Evolutionary conservation across 2,888 invertebrate genomes (phyloP).

Genomic region (Apomyelois bistriatella): DNA sequence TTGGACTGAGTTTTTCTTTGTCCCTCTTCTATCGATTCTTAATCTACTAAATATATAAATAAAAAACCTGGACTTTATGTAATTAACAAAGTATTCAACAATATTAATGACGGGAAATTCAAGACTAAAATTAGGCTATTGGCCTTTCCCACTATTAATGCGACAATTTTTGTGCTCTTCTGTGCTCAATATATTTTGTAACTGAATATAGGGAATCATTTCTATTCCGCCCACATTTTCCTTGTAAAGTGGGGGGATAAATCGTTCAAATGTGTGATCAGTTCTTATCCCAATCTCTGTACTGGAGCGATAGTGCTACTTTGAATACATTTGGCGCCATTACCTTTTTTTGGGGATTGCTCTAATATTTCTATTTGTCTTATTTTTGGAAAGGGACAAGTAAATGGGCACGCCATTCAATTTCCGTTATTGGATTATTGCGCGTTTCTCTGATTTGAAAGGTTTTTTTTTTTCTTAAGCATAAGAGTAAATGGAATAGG

Average conservation of each 20-base stretch:
- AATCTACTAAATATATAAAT: no score
- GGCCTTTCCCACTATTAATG: not conserved
- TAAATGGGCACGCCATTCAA: not conserved
- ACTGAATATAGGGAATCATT: not conserved
- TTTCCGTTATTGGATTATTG: not conserved
- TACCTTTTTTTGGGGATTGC: not conserved
- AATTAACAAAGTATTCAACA: no score
- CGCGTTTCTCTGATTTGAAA: no score
- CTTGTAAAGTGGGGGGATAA: not conserved
- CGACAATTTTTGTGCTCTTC: not conserved
- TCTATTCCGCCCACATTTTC: slow-evolving; percentile 1
- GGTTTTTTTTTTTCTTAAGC: no score
- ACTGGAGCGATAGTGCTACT: not conserved
- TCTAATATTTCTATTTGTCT: not conserved
- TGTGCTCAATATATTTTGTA: not conserved
- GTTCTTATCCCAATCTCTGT: not conserved
- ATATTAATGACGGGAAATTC: no score
- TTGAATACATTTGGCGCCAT: not conserved
- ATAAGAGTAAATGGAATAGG: no score
- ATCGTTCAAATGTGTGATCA: slow-evolving; percentile 8
- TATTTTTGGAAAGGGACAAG: not conserved
- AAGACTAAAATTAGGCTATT: no score
- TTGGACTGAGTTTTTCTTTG: no score
- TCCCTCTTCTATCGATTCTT: no score
- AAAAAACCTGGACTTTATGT: no score